Evolutionary conservation across 2,113 vertebrate species (phyloP), one percentile per base, ranked within the genome.

Genomic region (Speoplatyrhinus poulsoni): DNA sequence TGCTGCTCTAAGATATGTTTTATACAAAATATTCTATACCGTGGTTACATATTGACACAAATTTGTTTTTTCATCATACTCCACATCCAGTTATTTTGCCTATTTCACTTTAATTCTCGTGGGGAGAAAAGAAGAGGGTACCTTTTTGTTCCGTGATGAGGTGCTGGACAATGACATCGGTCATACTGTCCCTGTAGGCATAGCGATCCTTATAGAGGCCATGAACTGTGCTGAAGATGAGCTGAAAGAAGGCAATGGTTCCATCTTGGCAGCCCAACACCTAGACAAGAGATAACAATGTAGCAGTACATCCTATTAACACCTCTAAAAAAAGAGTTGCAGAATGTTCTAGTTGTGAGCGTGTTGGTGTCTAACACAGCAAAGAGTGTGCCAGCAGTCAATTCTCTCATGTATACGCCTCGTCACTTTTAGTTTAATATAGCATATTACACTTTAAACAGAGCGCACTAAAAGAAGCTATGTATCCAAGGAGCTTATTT

Each of bases 151-250:
- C 96, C 0, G 96, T 97, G 91, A 98, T 98, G 80, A 98, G 94
- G 66, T 99, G 96, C 62, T 99, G 98, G 17, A 99, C 96, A 13
- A 99, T 98, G 32, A 99, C 97, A 6, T 99, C 96, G 0, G 98
- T 99, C 96, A 99, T 99, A 89, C 84, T 96, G 85, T 98, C 97
- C 78, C 98, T 93, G 79, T 96, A 98, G 60, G 97, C 97, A 0
- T 98, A 99, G 65, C 95, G 94, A 85, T 99, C 96, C 62, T 97
- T 99, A 59, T 98, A 99, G 12, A 99, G 95, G 57, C 98, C 96
- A 0, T 99, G 97, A 49, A 99, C 97, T 3, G 97, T 99, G 82
- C 95, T 98, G 88, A 99, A 98, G 82, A 97, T 94, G 57, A 99
- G 89, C 88, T 98, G 98, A 85, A 96, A 98, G 80, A 98, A 96